A percentile compares a stretch with the other conserved stretches of the same genome.
Conservation (phyloP, 1,140 invertebrate species). For the Lucilia cuprina region DNA sequence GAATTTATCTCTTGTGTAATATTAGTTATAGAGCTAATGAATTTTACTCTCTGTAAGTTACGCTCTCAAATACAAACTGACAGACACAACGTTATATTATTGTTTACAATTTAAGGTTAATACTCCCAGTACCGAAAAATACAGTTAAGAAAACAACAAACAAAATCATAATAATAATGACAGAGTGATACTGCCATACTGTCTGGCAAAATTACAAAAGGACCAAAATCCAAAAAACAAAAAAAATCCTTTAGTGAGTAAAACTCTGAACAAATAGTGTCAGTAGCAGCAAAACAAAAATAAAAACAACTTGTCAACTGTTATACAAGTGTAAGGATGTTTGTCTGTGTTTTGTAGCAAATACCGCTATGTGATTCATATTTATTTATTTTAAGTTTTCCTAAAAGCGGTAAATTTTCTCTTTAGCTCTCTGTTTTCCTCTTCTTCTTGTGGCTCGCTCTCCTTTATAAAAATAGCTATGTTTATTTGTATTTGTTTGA, state of each 20-base stretch:
- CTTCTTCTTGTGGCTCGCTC: conserved; percentile 26
- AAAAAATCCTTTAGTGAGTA: neutral
- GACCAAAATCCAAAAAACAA: neutral
- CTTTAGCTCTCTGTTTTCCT: neutral
- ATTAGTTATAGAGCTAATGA: neutral
- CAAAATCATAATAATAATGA: neutral
- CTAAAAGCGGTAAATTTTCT: neutral
- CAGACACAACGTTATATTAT: neutral
- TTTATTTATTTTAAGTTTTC: neutral
- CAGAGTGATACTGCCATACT: neutral
- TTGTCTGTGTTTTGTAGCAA: neutral
- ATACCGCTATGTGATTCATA: conserved; percentile 14
- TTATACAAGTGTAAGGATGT: neutral
- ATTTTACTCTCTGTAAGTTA: neutral
- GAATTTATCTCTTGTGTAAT: conserved; percentile 1
- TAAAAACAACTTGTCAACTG: neutral
- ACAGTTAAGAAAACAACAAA: neutral
- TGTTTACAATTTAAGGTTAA: conserved; percentile 5
- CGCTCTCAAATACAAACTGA: neutral
- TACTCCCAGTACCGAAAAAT: neutral
- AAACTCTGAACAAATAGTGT: no score
- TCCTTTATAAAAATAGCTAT: neutral
- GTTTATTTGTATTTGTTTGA: neutral
- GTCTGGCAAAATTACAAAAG: conserved; percentile 14
- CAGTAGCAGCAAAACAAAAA: neutral